Base-by-base conservation (phyloP, 2,113 vertebrate genomes). In the Periophthalmodon schlosseri region DNA sequence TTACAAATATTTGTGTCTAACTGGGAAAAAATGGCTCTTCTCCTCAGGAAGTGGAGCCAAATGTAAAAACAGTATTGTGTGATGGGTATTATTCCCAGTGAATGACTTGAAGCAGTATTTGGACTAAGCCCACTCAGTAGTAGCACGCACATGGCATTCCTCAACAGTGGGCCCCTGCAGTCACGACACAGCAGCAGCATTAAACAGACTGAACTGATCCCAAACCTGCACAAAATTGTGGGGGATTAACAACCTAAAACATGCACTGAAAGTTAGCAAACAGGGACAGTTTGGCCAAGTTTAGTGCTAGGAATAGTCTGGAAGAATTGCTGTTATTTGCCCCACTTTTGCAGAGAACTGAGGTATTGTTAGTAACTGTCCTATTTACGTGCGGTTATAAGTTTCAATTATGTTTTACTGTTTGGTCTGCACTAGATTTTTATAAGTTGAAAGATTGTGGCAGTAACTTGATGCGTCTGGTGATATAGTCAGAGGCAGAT, bases 61-160 rank as follows among this genome's bases (percentile, higher is more conserved):
- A 77, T 80, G 58, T 70, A 56, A 75, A 81, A 78, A 56, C 75
- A 84, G 61, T 69, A 69, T 73, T 71, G 68, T 77, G 64, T 73
- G 67, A 64, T 2, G 3, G 10, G 12, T 67, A 83, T 79, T 50
- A 63, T 81, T 75, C 76, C 15, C 23, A 14, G 47, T 20, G 34
- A 20, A 33, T n/a, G 34, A 75, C 73, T 85, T 54, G 67, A 71
- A 75, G 69, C 24, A 21, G 64, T 69, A 73, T 75, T 78, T 34
- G 71, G 82, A 82, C 88, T 77, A 66, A 84, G 79, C 79, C 84
- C 84, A 89, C 79, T 44, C 76, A 71, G 68, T 74, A 77, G 79
- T 71, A 74, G 83, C 86, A 91, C 78, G 76, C 88, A 89, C 77
- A 86, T 74, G 68, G 21, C 86, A 91, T 91, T 92, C 81, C 84